Evolutionary conservation across 2,888 invertebrate species (phyloP).

Genomic region (Desoria tigrina): DNA sequence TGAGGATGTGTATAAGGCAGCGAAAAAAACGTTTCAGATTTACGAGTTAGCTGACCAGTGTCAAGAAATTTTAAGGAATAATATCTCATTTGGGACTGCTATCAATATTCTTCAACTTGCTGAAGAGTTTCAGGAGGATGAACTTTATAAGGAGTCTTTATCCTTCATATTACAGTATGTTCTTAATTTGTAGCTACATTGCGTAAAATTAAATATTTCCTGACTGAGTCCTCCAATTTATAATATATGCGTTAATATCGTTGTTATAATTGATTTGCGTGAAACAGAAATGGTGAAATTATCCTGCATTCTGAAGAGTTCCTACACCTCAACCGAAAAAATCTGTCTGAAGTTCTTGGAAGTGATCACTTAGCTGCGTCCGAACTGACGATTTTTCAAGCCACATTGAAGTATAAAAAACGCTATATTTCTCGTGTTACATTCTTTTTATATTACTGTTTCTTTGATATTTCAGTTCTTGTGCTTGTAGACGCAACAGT

Average conservation of each 20-base stretch:
- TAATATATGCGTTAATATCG: no score
- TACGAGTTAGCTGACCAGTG: neutral
- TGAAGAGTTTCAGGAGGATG: neutral
- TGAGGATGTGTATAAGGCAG: neutral
- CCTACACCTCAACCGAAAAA: conserved; percentile 5
- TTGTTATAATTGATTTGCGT: no score
- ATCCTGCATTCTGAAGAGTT: no score
- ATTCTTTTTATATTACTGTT: no score
- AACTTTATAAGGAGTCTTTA: neutral
- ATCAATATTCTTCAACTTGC: neutral
- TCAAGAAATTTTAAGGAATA: neutral
- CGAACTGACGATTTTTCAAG: conserved; percentile 16
- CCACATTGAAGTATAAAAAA: conserved; percentile 10
- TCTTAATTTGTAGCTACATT: neutral
- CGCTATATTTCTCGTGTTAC: neutral
- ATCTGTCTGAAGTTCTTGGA: conserved; percentile 7
- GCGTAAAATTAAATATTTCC: no score
- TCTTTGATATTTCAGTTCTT: neutral
- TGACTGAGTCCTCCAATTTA: no score
- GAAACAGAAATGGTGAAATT: no score
- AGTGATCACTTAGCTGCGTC: conserved; percentile 6
- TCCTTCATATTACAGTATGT: neutral
- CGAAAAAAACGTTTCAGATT: neutral
- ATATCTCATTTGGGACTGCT: neutral
- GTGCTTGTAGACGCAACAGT: no score